Conservation (phyloP, 2,797 vertebrate genomes). For the Poeciliopsis infans region DNA sequence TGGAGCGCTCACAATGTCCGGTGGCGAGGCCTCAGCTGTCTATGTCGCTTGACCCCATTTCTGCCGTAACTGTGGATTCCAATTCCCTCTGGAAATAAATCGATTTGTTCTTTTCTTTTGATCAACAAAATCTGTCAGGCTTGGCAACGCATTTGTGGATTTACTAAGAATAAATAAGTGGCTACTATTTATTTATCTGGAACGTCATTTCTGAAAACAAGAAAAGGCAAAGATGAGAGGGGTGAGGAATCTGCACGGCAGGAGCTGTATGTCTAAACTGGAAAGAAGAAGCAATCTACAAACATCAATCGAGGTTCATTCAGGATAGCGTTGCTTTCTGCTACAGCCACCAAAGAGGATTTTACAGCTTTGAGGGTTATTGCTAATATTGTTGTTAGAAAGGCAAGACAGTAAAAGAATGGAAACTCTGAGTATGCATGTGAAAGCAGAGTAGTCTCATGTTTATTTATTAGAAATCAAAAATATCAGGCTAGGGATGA, state of each 20-base stretch:
- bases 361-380: conserved; percentile 43
- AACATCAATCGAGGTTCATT: conserved; percentile 49
- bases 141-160: conserved; percentile 22
- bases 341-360: conserved; percentile 29
- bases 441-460: conserved; percentile 57
- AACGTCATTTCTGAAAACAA: conserved; percentile 44
- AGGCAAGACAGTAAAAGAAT: conserved; percentile 61
- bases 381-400: conserved; percentile 49
- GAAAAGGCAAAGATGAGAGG: conserved; percentile 23
- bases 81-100: neutral
- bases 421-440: conserved; percentile 45
- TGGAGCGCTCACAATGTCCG: conserved; percentile 32
- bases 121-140: conserved; percentile 16
- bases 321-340: neutral
- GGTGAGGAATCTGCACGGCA: conserved; percentile 37
- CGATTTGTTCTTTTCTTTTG: conserved; percentile 15
- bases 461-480: conserved; percentile 73
- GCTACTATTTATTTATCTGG: conserved; percentile 70
- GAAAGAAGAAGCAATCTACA: conserved; percentile 58
- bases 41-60: conserved; percentile 14
- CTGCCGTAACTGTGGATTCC: conserved; percentile 1
- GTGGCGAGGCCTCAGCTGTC: conserved; percentile 18
- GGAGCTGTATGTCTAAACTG: conserved; percentile 50
- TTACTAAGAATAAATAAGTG: conserved; percentile 56
- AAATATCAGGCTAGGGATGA: conserved; percentile 36